These are phyloP conservation scores for Pristionchus arcanus DNA, from an alignment of 2,888 invertebrate species.

Conservation along the genomic window DNA sequence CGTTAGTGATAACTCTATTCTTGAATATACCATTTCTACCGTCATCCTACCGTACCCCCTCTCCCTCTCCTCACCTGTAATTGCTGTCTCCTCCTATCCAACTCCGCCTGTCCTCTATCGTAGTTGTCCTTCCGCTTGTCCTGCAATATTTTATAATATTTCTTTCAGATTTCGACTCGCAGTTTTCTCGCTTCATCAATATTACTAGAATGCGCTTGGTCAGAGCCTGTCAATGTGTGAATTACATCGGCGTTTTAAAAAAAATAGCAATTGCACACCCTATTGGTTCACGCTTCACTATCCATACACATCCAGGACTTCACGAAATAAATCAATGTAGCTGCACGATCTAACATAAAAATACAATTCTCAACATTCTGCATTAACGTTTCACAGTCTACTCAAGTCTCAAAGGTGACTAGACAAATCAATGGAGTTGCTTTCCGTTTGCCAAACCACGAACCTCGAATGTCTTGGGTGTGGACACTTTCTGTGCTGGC, in stretches of 20 bases:
- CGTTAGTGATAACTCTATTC: too few species aligned
- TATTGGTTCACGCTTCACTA: too few species aligned
- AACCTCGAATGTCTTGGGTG: constrained; percentile 60
- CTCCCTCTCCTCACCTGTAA: constrained; percentile 82
- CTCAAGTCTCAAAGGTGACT: too few species aligned
- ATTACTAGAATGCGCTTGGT: neutral
- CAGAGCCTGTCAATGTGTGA: too few species aligned
- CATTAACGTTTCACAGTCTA: too few species aligned
- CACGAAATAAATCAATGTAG: too few species aligned
- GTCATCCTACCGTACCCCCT: constrained; percentile 5
- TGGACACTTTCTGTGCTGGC: constrained; percentile 74
- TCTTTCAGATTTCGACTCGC: neutral
- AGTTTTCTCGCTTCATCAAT: neutral
- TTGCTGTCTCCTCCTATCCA: constrained; percentile 91
- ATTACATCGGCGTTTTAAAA: too few species aligned
- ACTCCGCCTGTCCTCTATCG: constrained; percentile 96
- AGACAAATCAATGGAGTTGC: too few species aligned
- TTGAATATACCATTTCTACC: neutral
- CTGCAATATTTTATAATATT: constrained; percentile 85
- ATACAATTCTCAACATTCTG: too few species aligned
- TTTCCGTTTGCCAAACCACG: too few species aligned
- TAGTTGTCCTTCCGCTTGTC: constrained; percentile 97
- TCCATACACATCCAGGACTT: neutral
- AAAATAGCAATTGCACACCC: too few species aligned
- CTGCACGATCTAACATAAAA: too few species aligned